Base-by-base conservation (phyloP, 2,797 vertebrate species). In the Onychomys leucogaster region DNA sequence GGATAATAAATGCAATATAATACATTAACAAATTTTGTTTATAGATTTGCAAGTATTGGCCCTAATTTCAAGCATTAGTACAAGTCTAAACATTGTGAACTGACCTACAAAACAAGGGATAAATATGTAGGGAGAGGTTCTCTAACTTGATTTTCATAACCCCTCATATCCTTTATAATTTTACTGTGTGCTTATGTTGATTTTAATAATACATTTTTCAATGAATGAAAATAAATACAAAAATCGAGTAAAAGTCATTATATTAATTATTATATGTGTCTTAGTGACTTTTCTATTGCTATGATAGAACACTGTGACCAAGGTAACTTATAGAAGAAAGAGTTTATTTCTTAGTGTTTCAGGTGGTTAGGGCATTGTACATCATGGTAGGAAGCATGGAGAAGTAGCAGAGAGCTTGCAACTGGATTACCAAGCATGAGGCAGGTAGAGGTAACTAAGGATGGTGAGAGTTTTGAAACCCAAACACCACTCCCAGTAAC, bases 161-260 rank as follows among this genome's bases (percentile, higher is more conserved):
- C 87, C 55, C 77, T 57, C 75, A 65, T 78, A n/a, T 65, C 0
- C 0, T 75, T 61, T 82, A 41, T 80, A 84, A 14, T 75, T 87
- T 86, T 69, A 55, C 25, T 63, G 41, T 41, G 0, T 65, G 1
- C 9, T 17, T 91, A 3, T 77, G 43, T 10, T 90, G 63, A 12
- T 73, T 86, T 77, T 49, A 5, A n/a, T 84, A n/a, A 73, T 82
- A 49, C n/a, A 57, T 12, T 94, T 94, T 95, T 86, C 46, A 84
- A 34, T 37, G 52, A 17, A 69, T 55, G 4, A 37, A 69, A 9
- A 10, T 61, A 13, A 91, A 57, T 23, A 77, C 0, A 90, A 61
- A 43, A 4, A 91, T 25, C 19, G 2, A 63, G 34, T 46, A 65
- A 89, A 93, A 59, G 19, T 34, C 1, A 43, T 34, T 23, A 49